Base-by-base conservation (phyloP, 92 coral and sea anemone genomes). In the Phymanthus crucifer region DNA sequence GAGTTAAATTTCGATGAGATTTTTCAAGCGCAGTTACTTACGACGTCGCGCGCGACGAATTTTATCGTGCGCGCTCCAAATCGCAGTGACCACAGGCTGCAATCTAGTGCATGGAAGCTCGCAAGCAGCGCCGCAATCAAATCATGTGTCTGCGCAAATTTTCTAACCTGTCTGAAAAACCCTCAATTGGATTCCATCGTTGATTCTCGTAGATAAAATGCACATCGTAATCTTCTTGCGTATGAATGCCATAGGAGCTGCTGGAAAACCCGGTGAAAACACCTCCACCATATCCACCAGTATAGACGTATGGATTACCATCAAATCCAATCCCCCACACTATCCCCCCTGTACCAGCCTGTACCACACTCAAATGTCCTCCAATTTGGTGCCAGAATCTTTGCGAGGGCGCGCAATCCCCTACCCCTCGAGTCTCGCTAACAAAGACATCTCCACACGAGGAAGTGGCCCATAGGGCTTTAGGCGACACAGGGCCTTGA, bases 201-300 rank as follows among this genome's bases (percentile, higher is more conserved):
- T 95, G 97, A 75, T 95, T 95, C 74, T 95, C 98, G 33, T 93
- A 95, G 7, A 94, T 90, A 80, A 86, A 85, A 47, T 90, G 92
- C 37, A 85, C 83, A 66, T 88, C 90, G 40, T 82, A 87, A 71
- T 95, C 98, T 56, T 89, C 94, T 67, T 95, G 98, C 54, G 87
- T 91, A 77, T 87, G 76, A 73, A 95, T 86, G 17, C 92, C 95
- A 70, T 36, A 78, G 40, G 88, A 78, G 54, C 98, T 93, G 80
- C 97, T 90, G 17, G 85, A 64, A 78, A 93, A 87, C 23, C 95
- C 88, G 26, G 83, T 77, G 61, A 93, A 90, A 74, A 90, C 88
- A 46, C 98, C 98, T 38, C 98, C 98, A 86, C 98, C 98, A 73
- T 90, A 93, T 40, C 98, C 98, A 38, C 97, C 97, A 37, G 95